phyloP scores from a whole-genome alignment of 2,113 vertebrate species.

The Chloebia gouldiae region DNA sequence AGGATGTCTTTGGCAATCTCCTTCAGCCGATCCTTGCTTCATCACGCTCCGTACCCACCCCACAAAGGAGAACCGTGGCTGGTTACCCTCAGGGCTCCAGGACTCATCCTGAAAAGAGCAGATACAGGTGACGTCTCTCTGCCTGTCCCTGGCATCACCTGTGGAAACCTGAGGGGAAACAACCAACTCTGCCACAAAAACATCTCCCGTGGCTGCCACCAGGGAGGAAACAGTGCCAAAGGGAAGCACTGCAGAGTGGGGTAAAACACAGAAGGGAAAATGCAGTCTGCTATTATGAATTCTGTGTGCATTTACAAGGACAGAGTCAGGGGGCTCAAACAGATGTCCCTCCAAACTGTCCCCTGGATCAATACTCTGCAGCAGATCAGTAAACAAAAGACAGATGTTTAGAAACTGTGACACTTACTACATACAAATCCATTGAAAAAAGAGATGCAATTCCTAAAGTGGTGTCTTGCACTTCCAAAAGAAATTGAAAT shows the following conservation, averaged over 20 bases:
- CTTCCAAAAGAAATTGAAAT: not conserved
- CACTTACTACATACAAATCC: not conserved
- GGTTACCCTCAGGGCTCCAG: slow-evolving; percentile 75
- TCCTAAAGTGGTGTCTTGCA: not conserved
- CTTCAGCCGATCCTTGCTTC: slow-evolving; percentile 74
- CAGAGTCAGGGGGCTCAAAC: rapidly evolving
- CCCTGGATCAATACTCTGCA: not conserved
- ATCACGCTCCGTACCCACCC: slow-evolving; percentile 68
- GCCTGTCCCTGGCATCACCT: not conserved
- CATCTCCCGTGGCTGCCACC: not conserved
- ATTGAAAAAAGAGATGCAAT: not conserved
- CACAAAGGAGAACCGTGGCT: slow-evolving; percentile 74
- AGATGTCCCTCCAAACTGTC: not conserved
- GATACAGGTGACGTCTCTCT: not conserved
- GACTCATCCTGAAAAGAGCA: slow-evolving; percentile 73
- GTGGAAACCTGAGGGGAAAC: not conserved
- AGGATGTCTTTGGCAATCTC: slow-evolving; percentile 77
- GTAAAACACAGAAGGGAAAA: not conserved
- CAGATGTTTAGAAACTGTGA: not conserved
- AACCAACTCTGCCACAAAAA: not conserved
- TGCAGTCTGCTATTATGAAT: too few relatives aligned
- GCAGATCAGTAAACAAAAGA: not conserved
- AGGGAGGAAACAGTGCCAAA: not conserved
- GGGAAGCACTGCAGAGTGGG: not conserved
- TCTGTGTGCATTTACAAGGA: not conserved